These are phyloP conservation scores for Ephestia elutella DNA, from an alignment of 1,140 invertebrate species.

Conservation along the genomic window DNA sequence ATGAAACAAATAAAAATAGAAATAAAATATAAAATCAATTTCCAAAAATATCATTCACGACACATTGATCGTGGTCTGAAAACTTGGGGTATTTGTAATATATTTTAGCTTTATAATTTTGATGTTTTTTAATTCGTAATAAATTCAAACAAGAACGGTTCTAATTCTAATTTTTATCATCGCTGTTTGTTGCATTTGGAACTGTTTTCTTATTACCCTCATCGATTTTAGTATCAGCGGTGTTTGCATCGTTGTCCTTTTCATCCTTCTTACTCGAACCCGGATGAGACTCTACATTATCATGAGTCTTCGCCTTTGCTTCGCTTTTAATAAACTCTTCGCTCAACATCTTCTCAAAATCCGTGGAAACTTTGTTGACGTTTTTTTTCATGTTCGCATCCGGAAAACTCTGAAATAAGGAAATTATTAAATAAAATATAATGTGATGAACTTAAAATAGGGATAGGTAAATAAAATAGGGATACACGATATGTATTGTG, in stretches of 20 bases:
- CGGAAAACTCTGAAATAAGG: conserved; percentile 51
- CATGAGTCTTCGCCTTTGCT: conserved; percentile 38
- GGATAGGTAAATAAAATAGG: no score
- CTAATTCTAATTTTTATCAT: conserved; percentile 34
- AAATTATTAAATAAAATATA: no score
- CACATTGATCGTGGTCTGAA: not conserved
- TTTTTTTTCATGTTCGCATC: conserved; percentile 62
- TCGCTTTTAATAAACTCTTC: conserved; percentile 63
- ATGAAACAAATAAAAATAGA: conserved; percentile 11
- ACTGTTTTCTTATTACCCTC: conserved; percentile 38
- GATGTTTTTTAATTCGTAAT: not conserved
- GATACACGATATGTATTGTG: no score
- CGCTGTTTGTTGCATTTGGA: conserved; percentile 25
- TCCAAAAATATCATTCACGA: conserved; percentile 8
- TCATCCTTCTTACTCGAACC: conserved; percentile 37
- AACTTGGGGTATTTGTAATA: not conserved
- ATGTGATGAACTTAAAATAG: no score
- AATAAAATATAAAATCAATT: conserved; percentile 11
- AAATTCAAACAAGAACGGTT: not conserved
- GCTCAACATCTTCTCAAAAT: conserved; percentile 62
- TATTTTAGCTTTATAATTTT: not conserved
- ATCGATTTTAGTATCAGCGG: conserved; percentile 29
- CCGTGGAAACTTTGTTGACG: conserved; percentile 56
- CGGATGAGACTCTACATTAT: conserved; percentile 26
- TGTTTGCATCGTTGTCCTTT: conserved; percentile 36